These are phyloP conservation scores for Pogoniulus pusillus DNA, from an alignment of 2,797 vertebrate species.

Conservation along the genomic window DNA sequence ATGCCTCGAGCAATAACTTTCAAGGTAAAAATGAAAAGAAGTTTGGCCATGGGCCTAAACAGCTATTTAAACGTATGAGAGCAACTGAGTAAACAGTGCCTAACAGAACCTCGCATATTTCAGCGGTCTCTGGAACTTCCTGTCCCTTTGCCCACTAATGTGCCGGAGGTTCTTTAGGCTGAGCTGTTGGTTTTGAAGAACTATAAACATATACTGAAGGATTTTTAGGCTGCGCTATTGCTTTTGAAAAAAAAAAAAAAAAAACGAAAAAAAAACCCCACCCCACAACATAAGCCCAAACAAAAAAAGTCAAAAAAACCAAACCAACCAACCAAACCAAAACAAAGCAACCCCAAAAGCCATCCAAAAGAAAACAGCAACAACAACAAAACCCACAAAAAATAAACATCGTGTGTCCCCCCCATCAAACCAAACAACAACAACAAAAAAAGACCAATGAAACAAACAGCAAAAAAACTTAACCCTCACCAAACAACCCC, in stretches of 20 bases:
- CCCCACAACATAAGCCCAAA: too few species aligned
- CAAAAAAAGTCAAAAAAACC: too few species aligned
- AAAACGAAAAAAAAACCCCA: too few species aligned
- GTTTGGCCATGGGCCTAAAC: not conserved
- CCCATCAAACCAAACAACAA: too few species aligned
- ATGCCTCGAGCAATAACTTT: not conserved
- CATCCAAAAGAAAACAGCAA: too few species aligned
- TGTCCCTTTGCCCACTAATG: not conserved
- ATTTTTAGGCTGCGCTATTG: not conserved
- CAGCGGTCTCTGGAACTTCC: not conserved
- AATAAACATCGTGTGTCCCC: too few species aligned
- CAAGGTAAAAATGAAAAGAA: not conserved
- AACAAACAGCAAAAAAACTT: too few species aligned
- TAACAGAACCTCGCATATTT: not conserved
- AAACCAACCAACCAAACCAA: too few species aligned
- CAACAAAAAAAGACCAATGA: too few species aligned
- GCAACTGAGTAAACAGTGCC: conserved; percentile 28
- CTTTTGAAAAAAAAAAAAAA: not conserved
- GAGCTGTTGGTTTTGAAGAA: not conserved
- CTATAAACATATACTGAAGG: not conserved
- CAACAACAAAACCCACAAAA: too few species aligned
- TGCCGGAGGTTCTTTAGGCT: not conserved
- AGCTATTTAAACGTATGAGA: not conserved
- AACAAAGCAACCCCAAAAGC: too few species aligned
- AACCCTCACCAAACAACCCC: too few species aligned